These are phyloP conservation scores for Drosophila gaucha DNA, from an alignment of 2,888 invertebrate species.

Conservation along the genomic window DNA sequence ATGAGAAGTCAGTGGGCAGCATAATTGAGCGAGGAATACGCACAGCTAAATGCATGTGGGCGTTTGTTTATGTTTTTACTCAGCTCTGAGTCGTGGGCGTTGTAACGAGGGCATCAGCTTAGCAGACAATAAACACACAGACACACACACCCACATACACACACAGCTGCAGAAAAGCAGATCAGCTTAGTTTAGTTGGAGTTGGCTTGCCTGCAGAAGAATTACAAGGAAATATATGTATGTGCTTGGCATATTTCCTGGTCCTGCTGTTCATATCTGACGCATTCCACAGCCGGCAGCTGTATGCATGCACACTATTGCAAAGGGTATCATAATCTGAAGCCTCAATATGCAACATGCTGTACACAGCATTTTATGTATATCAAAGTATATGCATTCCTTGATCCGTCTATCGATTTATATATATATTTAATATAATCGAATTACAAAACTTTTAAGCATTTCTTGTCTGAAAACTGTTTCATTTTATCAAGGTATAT, in stretches of 20 bases:
- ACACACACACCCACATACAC: neutral
- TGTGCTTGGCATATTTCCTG: neutral
- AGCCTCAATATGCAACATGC: no score
- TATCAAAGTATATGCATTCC: no score
- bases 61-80: slow-evolving; percentile 73
- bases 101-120: neutral
- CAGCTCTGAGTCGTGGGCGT: slow-evolving; percentile 5
- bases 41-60: slow-evolving; percentile 41
- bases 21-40: slow-evolving; percentile 28
- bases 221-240: neutral
- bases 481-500: no score
- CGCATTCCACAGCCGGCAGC: no score
- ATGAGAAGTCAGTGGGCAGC: slow-evolving; percentile 40
- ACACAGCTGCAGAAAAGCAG: neutral
- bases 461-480: no score
- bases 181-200: slow-evolving; percentile 10
- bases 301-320: no score
- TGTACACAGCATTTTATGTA: no score
- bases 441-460: no score
- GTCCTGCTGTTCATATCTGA: no score
- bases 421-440: no score
- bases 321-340: no score
- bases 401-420: no score
- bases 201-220: neutral
- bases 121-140: slow-evolving; percentile 7